A percentile compares a stretch with the other conserved stretches of the same genome.
These are phyloP conservation scores for Bungarus multicinctus DNA, from an alignment of 2,113 vertebrate species.

Conservation along the genomic window DNA sequence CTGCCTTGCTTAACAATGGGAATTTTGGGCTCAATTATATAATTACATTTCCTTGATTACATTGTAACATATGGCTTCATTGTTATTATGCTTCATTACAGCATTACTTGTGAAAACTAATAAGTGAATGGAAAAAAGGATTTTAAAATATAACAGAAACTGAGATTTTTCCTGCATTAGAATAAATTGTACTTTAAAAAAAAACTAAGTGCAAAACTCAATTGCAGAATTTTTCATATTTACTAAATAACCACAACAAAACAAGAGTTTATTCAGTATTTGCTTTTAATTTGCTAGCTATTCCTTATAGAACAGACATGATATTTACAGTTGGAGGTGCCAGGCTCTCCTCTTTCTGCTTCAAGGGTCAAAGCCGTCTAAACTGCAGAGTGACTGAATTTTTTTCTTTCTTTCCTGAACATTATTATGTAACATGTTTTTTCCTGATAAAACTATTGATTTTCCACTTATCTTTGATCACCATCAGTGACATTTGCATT, in stretches of 20 bases:
- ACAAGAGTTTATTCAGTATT: background rate
- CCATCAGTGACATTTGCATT: background rate
- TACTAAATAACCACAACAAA: background rate
- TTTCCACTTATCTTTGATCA: background rate
- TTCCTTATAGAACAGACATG: background rate
- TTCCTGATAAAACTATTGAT: background rate
- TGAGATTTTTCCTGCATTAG: background rate
- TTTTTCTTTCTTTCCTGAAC: background rate
- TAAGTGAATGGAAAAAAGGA: background rate
- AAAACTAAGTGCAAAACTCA: background rate
- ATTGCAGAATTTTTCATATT: background rate
- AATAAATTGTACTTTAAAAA: background rate
- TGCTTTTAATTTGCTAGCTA: background rate
- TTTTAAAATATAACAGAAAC: background rate
- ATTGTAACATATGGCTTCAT: background rate
- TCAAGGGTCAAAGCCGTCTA: background rate
- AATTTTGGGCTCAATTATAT: background rate
- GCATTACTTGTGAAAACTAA: background rate
- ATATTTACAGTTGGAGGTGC: background rate
- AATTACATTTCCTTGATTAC: background rate
- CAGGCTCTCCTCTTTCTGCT: background rate
- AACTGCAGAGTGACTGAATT: background rate
- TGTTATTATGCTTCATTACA: background rate
- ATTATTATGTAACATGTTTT: background rate
- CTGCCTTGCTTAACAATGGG: background rate